Conservation (phyloP, 2,797 vertebrate species). For the Mionectes olivaceus region DNA sequence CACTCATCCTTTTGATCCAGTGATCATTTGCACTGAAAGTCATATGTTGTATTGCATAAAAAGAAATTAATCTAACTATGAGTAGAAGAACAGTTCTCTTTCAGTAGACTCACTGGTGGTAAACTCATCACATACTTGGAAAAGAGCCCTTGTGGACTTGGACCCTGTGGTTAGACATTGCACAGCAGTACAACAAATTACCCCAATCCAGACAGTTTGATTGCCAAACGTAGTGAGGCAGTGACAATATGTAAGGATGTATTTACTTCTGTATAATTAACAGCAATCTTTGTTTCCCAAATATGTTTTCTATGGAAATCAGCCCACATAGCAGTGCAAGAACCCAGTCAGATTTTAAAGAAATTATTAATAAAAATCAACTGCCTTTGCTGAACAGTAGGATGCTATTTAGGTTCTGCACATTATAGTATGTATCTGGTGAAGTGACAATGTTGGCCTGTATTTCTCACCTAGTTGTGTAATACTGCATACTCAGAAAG, state of each 20-base stretch:
- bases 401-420: not conserved
- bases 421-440: not conserved
- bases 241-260: not conserved
- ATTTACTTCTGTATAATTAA: not conserved
- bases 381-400: not conserved
- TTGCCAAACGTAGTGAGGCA: not conserved
- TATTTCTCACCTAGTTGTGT: not conserved
- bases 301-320: not conserved
- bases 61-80: not conserved
- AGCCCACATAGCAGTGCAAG: not conserved
- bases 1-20: accelerated
- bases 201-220: not conserved
- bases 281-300: not conserved
- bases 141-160: not conserved
- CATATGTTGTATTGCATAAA: not conserved
- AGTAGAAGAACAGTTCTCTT: not conserved
- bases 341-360: not conserved
- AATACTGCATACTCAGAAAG: not conserved
- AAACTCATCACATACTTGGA: not conserved
- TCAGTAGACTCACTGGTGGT: not conserved
- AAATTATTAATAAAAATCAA: not conserved
- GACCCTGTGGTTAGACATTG: not conserved
- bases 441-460: not conserved
- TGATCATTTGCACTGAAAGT: not conserved
- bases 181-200: not conserved